phyloP scores from a whole-genome alignment of 2,797 vertebrate genomes.

The Siniperca undulata region DNA sequence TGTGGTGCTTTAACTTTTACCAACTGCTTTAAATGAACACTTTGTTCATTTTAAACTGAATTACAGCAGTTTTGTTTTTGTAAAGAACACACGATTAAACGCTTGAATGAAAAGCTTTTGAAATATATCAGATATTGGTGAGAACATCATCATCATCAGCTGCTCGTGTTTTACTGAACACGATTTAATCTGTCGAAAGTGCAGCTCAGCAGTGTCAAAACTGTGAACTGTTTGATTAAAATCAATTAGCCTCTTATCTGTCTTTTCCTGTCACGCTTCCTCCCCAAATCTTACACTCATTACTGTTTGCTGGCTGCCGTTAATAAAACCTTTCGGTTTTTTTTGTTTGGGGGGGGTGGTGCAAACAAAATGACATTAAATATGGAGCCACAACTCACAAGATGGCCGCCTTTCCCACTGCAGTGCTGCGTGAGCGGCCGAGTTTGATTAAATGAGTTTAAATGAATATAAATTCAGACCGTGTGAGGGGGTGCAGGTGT shows the following conservation, averaged over 20 bases:
- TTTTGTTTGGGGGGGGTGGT: too few species aligned
- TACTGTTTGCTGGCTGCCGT: background rate
- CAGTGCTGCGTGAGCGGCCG: background rate
- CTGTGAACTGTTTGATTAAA: background rate
- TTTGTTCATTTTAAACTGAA: background rate
- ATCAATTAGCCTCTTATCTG: background rate
- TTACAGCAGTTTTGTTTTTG: background rate
- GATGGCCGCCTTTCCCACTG: slow-evolving; percentile 1
- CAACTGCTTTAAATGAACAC: background rate
- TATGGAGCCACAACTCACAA: background rate
- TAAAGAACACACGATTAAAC: background rate
- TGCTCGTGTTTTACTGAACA: background rate
- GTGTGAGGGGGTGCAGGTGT: background rate
- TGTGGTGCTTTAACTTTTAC: too few species aligned
- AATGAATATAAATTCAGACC: too few species aligned
- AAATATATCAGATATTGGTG: background rate
- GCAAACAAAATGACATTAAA: background rate
- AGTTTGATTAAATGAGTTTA: too few species aligned
- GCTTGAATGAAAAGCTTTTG: too few species aligned
- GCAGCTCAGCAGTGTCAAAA: background rate
- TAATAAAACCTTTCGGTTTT: background rate
- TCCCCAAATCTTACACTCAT: background rate
- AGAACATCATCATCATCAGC: background rate
- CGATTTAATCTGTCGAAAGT: background rate
- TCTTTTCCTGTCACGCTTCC: slow-evolving; percentile 20